phyloP scores from a whole-genome alignment of 2,797 vertebrate species.

The Knipowitschia caucasica region DNA sequence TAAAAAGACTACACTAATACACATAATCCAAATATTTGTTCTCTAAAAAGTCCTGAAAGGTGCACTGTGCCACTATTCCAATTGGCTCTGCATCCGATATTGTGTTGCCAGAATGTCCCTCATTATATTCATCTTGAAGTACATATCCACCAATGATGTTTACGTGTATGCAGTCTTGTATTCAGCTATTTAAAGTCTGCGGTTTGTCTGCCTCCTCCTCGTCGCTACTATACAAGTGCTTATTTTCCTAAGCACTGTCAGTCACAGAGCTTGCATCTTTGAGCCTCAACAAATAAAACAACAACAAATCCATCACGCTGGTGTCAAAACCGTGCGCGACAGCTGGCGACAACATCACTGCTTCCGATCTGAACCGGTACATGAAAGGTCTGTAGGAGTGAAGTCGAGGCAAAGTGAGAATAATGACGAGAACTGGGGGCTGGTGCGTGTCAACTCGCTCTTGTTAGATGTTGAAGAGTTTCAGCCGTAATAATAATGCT shows the following conservation, averaged over 20 bases:
- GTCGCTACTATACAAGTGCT: slow-evolving; percentile 23
- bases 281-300: slow-evolving; percentile 25
- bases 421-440: slow-evolving; percentile 50
- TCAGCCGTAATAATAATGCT: slow-evolving; percentile 41
- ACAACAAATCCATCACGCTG: slow-evolving; percentile 42
- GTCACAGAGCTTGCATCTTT: slow-evolving; percentile 6
- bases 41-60: no score
- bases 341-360: slow-evolving; percentile 40
- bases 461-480: slow-evolving; percentile 39
- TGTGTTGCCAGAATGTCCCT: no score
- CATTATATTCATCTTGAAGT: no score
- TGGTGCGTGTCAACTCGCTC: slow-evolving; percentile 42
- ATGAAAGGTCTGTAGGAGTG: slow-evolving; percentile 52
- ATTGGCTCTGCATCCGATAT: no score
- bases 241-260: slow-evolving; percentile 36
- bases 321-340: slow-evolving; percentile 46
- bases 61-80: no score
- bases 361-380: slow-evolving; percentile 47
- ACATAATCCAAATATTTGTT: no score
- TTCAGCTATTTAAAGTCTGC: slow-evolving; percentile 14
- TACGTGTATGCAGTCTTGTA: no score
- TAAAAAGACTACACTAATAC: no score
- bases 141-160: no score
- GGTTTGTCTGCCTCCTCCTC: slow-evolving; percentile 19
- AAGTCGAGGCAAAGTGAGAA: slow-evolving; percentile 48